Percentiles rank a stretch among this genome's conserved stretches.
Conservation (phyloP, 2,113 vertebrate species). For the Toxotes chatareus region DNA sequence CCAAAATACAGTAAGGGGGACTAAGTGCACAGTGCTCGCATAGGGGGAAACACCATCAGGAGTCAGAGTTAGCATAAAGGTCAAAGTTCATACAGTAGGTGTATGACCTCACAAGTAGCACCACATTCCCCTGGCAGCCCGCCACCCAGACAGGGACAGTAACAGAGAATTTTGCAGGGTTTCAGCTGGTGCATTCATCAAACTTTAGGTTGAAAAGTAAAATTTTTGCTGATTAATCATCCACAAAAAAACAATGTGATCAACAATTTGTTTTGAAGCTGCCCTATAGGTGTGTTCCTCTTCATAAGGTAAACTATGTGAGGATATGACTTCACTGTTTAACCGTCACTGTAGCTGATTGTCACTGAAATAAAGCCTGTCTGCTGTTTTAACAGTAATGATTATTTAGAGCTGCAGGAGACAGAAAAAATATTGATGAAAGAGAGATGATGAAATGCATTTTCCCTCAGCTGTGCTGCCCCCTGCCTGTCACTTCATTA, state of each 20-base stretch:
- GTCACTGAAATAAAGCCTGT: constrained; percentile 4
- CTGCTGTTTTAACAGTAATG: constrained; percentile 14
- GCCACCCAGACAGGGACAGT: constrained; percentile 31
- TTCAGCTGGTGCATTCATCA: constrained; percentile 2
- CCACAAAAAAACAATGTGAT: neutral
- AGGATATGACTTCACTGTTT: neutral
- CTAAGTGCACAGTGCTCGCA: constrained; percentile 9
- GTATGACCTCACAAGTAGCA: constrained; percentile 70
- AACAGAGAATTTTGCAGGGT: neutral
- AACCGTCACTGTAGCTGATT: neutral
- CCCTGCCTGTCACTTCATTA: constrained; percentile 50
- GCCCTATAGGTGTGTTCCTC: constrained; percentile 17
- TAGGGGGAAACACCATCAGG: constrained; percentile 41
- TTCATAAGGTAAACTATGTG: neutral
- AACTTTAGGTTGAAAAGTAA: constrained; percentile 3
- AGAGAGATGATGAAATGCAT: constrained; percentile 26
- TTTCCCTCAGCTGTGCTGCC: constrained; percentile 69
- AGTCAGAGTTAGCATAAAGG: constrained; percentile 56
- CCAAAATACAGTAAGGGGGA: neutral
- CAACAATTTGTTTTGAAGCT: constrained; percentile 37
- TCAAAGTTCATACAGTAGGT: constrained; percentile 58
- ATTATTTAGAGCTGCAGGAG: constrained; percentile 8
- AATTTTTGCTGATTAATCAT: neutral
- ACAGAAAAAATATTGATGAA: constrained; percentile 14
- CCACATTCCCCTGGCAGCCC: constrained; percentile 64